Evolutionary conservation across 2,113 vertebrate species (phyloP), one percentile per base, ranked within the genome.

Genomic region (Peucedramus taeniatus): DNA sequence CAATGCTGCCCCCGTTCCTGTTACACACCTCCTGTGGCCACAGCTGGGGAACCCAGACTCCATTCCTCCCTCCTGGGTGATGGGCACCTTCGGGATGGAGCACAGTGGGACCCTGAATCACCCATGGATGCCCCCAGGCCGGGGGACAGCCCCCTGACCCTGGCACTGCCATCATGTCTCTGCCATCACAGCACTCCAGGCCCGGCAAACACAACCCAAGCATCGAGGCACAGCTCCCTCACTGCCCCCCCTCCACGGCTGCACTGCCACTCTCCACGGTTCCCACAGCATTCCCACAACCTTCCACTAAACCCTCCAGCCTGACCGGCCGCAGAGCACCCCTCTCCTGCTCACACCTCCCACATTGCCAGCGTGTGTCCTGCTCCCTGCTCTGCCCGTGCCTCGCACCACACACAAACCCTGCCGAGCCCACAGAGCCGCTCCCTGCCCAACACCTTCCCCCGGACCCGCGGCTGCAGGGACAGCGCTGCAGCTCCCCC

Each of bases 401-500:
- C 64, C 53, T 24, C 2, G 6, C 4, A 4, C 5, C 8, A 0
- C 16, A 1, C 10, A 24, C 64, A 60, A 69, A 80, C 27, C 81
- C 68, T 7, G 87, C 78, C 30, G 10, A 11, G 5, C 23, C 33
- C 75, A 1, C 7, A 0, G 22, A 40, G 26, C 63, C 5, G 2
- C 1, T 2, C 72, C 65, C 54, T 33, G 53, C 71, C 13, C 2
- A 11, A 4, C 64, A 10, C 5, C 0, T 1, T 14, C 22, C 35
- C 39, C 24, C 18, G 0, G 1, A 13, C 51, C 28, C 3, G 1
- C 54, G 13, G 53, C 63, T 27, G 33, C 0, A 1, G 53, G 57
- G 16, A 23, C 44, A 42, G 24, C 17, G 2, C 20, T 3, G 53
- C 50, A 21, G 2, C 13, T 1, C 19, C 27, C 8, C 26, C 15